Evolutionary conservation across 2,113 vertebrate species (phyloP).

Genomic region (Callocephalon fimbriatum): DNA sequence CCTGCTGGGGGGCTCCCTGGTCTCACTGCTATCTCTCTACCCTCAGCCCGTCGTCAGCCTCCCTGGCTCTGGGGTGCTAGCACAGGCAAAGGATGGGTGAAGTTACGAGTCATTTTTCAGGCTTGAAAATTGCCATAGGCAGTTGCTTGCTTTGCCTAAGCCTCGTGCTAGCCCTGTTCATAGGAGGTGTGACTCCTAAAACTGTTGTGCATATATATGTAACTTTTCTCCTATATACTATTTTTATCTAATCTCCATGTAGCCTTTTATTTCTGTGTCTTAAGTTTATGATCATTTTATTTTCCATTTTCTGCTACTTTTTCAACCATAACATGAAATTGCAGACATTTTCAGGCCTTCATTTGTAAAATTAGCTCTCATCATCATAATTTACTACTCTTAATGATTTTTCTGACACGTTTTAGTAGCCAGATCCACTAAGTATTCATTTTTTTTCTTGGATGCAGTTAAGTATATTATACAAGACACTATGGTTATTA

Average conservation of each 20-base stretch:
- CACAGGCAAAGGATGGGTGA: background rate
- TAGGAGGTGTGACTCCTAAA: background rate
- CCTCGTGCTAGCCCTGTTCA: background rate
- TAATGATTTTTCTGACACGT: constrained; percentile 76
- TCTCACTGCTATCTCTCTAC: fast-evolving
- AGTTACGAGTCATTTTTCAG: background rate
- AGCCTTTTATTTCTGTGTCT: background rate
- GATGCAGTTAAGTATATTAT: constrained; percentile 48
- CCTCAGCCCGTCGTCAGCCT: background rate
- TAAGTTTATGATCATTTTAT: background rate
- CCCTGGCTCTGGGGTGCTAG: background rate
- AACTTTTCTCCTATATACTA: background rate
- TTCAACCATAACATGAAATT: constrained; percentile 2
- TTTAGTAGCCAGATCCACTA: constrained; percentile 67
- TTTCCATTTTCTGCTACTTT: constrained; percentile 31
- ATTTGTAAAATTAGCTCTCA: constrained; percentile 73
- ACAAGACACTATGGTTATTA: background rate
- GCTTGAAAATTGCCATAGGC: background rate
- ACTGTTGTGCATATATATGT: background rate
- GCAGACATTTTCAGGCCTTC: constrained; percentile 48
- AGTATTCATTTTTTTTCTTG: constrained; percentile 62
- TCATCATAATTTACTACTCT: constrained; percentile 69
- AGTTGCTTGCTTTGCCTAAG: background rate
- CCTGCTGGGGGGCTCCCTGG: background rate
- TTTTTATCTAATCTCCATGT: background rate